Evolutionary conservation across 2,797 vertebrate genomes (phyloP).

Genomic region (Simalia tracyae): DNA sequence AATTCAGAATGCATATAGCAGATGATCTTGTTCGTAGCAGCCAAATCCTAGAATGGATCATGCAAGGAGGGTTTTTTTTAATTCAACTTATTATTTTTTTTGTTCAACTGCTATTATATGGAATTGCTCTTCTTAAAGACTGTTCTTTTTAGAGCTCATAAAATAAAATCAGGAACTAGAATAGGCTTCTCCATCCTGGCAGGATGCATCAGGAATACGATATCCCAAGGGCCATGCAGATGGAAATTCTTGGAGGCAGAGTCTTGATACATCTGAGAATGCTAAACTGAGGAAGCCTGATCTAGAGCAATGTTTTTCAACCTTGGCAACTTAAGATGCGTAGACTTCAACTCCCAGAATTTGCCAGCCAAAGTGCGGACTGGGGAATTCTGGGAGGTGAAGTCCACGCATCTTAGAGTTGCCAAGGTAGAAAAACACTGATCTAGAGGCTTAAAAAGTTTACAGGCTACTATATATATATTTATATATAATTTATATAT

Average conservation of each 20-base stretch:
- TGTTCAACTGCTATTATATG: background rate
- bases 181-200: background rate
- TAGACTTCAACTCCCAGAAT: too few relatives aligned
- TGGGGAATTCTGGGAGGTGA: too few relatives aligned
- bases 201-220: background rate
- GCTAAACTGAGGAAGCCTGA: too few relatives aligned
- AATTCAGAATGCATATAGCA: background rate
- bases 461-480: background rate
- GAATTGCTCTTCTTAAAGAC: background rate
- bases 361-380: too few relatives aligned
- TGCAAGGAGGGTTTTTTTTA: background rate
- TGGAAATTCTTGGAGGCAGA: background rate
- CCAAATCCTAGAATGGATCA: background rate
- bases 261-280: background rate
- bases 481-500: too few relatives aligned
- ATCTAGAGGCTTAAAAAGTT: background rate
- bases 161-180: background rate
- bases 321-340: too few relatives aligned
- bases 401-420: too few relatives aligned
- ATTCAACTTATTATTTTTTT: background rate
- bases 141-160: background rate
- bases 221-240: background rate
- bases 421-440: too few relatives aligned
- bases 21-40: background rate
- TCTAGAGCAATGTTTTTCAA: too few relatives aligned